phyloP scores from a whole-genome alignment of 2,797 vertebrate species.

The Mergus octosetaceus region DNA sequence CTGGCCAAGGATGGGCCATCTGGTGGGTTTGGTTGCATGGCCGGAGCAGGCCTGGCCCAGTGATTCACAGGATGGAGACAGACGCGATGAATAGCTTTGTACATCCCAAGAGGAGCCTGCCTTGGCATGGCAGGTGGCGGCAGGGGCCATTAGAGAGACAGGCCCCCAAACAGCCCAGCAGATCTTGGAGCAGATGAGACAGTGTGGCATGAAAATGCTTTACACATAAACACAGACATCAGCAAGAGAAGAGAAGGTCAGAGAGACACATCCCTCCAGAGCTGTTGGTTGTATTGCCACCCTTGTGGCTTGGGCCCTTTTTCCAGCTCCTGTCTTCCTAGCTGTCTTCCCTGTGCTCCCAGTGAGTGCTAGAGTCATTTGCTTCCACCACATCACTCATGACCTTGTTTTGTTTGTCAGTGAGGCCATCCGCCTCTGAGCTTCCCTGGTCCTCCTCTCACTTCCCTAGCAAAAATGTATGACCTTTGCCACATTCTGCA shows the following conservation, averaged over 20 bases:
- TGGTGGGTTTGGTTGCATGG: background rate
- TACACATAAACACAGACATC: rapidly evolving
- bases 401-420: background rate
- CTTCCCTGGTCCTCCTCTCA: background rate
- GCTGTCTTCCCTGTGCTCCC: background rate
- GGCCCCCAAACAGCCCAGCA: background rate
- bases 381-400: background rate
- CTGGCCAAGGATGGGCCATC: background rate
- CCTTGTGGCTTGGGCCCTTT: background rate
- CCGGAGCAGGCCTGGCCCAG: background rate
- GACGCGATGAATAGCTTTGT: rapidly evolving
- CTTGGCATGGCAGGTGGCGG: background rate
- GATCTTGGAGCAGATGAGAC: background rate
- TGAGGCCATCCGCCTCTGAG: background rate
- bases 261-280: background rate
- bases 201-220: background rate
- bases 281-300: background rate
- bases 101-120: background rate
- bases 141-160: background rate
- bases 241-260: background rate
- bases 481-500: background rate
- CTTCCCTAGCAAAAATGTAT: background rate
- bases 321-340: background rate
- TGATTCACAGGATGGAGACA: background rate
- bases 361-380: background rate